These are phyloP conservation scores for Axinella damicornis DNA, from an alignment of 37 sponge, comb jelly and placozoan genomes.

Conservation along the genomic window DNA sequence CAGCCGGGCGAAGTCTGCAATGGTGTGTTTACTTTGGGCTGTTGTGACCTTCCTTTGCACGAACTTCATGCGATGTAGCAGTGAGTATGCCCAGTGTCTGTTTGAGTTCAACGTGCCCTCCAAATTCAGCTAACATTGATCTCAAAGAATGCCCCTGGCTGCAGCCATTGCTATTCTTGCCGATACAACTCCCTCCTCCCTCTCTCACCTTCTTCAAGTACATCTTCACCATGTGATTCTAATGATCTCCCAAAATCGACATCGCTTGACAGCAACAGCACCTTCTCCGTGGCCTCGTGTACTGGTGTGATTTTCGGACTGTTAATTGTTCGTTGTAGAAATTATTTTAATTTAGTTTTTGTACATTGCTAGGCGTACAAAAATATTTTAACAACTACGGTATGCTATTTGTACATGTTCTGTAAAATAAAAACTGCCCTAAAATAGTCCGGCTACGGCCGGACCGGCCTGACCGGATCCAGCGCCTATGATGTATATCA, in stretches of 20 bases:
- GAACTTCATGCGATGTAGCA: conserved; percentile 34
- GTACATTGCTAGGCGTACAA: too few relatives aligned
- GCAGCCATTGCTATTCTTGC: conserved; percentile 41
- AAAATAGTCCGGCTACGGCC: too few relatives aligned
- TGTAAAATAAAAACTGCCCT: too few relatives aligned
- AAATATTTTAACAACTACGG: too few relatives aligned
- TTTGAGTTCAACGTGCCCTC: conserved; percentile 27
- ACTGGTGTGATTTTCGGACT: too few relatives aligned
- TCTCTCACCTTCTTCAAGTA: conserved; percentile 38
- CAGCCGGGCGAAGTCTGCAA: conserved; percentile 20
- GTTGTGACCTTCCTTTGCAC: conserved; percentile 43
- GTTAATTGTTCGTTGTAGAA: too few relatives aligned
- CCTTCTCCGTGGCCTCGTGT: too few relatives aligned
- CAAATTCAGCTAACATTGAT: conserved; percentile 39
- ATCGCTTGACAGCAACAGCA: too few relatives aligned
- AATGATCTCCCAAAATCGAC: background rate
- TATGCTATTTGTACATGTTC: too few relatives aligned
- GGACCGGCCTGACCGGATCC: too few relatives aligned
- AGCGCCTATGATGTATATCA: too few relatives aligned
- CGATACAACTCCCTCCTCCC: conserved; percentile 36
- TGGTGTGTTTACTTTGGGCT: conserved; percentile 3
- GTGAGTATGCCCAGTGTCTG: conserved; percentile 37
- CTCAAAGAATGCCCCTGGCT: conserved; percentile 23
- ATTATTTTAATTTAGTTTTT: too few relatives aligned
- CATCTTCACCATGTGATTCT: conserved; percentile 23